These are phyloP conservation scores for Tonatia bakeri DNA, from an alignment of 2,113 vertebrate species.

Conservation along the genomic window DNA sequence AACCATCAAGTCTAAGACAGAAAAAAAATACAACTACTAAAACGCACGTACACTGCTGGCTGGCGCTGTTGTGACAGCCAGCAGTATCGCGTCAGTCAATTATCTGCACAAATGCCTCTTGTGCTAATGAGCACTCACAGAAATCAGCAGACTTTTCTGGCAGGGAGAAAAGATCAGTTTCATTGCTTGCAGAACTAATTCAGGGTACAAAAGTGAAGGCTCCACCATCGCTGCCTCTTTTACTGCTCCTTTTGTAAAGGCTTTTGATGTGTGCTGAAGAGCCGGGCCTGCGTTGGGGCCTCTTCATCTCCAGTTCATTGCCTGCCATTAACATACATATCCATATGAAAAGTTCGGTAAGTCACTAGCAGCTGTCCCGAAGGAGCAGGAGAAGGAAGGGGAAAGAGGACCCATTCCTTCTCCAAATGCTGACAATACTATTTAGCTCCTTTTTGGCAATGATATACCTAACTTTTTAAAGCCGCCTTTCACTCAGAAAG, in stretches of 20 bases:
- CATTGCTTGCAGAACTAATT: conserved; percentile 99
- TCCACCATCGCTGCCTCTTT: conserved; percentile 96
- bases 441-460: conserved; percentile 96
- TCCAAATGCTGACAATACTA: conserved; percentile 98
- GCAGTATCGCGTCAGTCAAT: conserved; percentile 97
- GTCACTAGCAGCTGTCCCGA: conserved; percentile 99
- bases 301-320: conserved; percentile 99
- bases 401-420: conserved; percentile 91
- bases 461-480: conserved; percentile 99
- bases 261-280: conserved; percentile 99
- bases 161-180: conserved; percentile 99
- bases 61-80: conserved; percentile 97
- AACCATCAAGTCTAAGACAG: conserved; percentile 83
- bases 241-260: conserved; percentile 99
- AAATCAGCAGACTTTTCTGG: conserved; percentile 99
- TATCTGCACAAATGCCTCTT: conserved; percentile 99
- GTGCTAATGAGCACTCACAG: conserved; percentile 99
- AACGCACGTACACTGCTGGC: conserved; percentile 85
- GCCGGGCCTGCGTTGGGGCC: conserved; percentile 94
- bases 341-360: conserved; percentile 99
- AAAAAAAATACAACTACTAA: conserved; percentile 81
- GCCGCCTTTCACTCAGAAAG: conserved; percentile 94
- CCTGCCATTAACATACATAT: conserved; percentile 99
- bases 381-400: conserved; percentile 83
- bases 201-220: conserved; percentile 99